Conservation (phyloP, 2,888 invertebrate genomes). For the Pycnomerus fuliginosus region DNA sequence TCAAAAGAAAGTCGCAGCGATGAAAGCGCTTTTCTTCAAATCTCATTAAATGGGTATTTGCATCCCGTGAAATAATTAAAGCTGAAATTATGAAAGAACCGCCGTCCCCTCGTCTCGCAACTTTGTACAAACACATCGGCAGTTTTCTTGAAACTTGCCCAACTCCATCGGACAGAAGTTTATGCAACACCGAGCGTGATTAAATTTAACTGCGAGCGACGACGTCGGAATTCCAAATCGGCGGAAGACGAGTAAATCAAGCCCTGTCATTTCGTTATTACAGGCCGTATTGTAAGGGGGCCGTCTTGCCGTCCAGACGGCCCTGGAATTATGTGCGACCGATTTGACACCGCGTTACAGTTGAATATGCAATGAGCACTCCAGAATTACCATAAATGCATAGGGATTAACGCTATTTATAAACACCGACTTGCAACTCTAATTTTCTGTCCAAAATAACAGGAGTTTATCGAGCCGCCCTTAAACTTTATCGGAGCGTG, state of each 20-base stretch:
- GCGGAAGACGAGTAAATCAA: constrained; percentile 16
- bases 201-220: constrained; percentile 27
- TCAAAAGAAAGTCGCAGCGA: constrained; percentile 13
- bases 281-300: no score
- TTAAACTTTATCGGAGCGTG: constrained; percentile 12
- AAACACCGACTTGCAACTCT: constrained; percentile 12
- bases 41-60: constrained; percentile 30
- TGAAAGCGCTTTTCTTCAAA: constrained; percentile 26
- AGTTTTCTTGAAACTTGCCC: constrained; percentile 15
- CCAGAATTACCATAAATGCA: constrained; percentile 39
- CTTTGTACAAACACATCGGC: constrained; percentile 15
- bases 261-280: constrained; percentile 18
- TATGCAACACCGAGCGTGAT: constrained; percentile 27
- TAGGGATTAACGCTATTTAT: constrained; percentile 38
- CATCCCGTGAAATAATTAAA: constrained; percentile 15
- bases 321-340: constrained; percentile 32
- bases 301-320: constrained; percentile 1
- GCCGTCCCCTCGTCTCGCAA: constrained; percentile 4
- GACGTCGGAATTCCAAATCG: constrained; percentile 15
- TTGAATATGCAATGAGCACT: constrained; percentile 38
- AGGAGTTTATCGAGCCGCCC: constrained; percentile 6
- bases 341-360: constrained; percentile 33
- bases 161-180: constrained; percentile 23
- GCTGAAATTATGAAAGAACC: constrained; percentile 24
- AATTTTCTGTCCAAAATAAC: no score